Evolutionary conservation across 2,888 invertebrate species (phyloP), one percentile per base, ranked within the genome.

Genomic region (Pristionchus arcanus): DNA sequence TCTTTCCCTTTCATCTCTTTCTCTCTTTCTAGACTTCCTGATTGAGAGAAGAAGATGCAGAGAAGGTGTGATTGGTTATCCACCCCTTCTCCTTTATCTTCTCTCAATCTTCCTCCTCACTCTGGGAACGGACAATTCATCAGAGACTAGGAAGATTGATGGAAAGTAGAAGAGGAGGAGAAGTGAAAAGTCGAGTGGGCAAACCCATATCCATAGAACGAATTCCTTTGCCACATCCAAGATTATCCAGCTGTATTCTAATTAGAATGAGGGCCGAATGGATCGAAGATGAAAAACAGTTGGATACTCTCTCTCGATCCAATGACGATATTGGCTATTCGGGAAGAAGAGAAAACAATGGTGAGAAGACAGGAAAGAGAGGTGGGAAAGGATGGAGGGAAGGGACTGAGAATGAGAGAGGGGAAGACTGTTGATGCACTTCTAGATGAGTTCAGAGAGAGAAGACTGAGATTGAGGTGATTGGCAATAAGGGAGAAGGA

Each of bases 121-220:
- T 81, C 81, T 81, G 7, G 81, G 81, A 81, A 81, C 81, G 81
- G 81, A 81, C 81, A 81, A 81, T 81, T 81, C 81, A 81, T 81
- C 81, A 81, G 81, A 81, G 81, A 81, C 81, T 81, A 25, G 49
- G 49, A 28, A 81, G 81, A 81, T 81, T 81, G 81, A 81, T 81
- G 81, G 81, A 81, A 81, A 81, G 81, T 81, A 81, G 81, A 81
- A 53, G 81, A 81, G 81, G 81, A 81, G 81, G 81, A 25, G 81
- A 28, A 81, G 81, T 28, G 81, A 81, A 53, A 81, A 31, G 81
- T 42, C 81, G 74, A 74, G 19, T 37, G 16, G 21, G 19, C 28
- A 25, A 5, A 28, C n/a, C 81, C 49, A 77, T 77, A 77, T 77
- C 42, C 77, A 19, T 9, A 77, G 16, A 49, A 49, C 42, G 34